phyloP scores from a whole-genome alignment of 2,113 vertebrate species.

The Synchiropus splendidus region DNA sequence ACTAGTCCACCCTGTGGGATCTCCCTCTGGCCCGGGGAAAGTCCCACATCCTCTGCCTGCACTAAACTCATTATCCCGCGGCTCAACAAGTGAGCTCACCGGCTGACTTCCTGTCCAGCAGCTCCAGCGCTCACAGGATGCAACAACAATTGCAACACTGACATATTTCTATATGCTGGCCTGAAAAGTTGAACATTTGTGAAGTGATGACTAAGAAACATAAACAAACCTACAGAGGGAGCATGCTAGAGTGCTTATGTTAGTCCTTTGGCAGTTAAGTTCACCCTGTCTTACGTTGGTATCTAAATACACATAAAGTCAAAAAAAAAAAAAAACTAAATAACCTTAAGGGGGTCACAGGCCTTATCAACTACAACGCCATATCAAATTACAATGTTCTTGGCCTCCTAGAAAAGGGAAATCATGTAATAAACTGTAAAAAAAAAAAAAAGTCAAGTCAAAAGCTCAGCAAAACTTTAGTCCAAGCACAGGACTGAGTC shows the following conservation, averaged over 20 bases:
- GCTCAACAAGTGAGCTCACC: conserved; percentile 50
- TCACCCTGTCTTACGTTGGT: no score
- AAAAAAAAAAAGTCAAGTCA: background rate
- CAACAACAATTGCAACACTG: background rate
- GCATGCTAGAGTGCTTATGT: no score
- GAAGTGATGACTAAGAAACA: no score
- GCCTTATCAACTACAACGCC: no score
- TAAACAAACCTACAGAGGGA: no score
- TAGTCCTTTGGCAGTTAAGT: no score
- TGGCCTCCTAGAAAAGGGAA: no score
- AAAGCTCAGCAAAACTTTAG: conserved; percentile 31
- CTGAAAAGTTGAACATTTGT: conserved; percentile 1
- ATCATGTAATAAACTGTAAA: no score
- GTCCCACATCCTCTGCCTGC: conserved; percentile 39
- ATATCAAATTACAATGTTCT: no score
- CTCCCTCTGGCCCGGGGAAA: conserved; percentile 54
- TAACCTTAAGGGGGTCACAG: no score
- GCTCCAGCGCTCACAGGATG: conserved; percentile 18
- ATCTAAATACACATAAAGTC: no score
- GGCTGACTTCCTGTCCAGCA: conserved; percentile 41
- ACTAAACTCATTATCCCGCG: conserved; percentile 39
- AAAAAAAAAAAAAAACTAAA: no score
- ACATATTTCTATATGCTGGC: background rate
- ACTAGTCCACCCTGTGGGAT: conserved; percentile 50
- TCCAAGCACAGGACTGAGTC: conserved; percentile 30